Percentiles rank a stretch among this genome's conserved stretches.
Evolutionary conservation across 2,888 invertebrate genomes (phyloP).

Genomic region (Alsophila aescularia): DNA sequence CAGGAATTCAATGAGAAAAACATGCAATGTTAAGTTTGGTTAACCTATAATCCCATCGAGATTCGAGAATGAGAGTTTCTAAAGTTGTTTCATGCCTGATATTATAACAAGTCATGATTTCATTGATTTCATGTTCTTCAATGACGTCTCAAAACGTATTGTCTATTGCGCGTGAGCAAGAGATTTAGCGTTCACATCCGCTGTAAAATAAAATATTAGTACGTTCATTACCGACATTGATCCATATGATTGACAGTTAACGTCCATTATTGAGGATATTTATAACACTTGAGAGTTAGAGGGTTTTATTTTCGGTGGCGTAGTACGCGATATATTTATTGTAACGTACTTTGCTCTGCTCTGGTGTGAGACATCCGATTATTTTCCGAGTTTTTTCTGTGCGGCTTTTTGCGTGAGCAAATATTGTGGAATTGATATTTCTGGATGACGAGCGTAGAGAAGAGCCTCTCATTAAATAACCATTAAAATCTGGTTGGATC

Average conservation of each 20-base stretch:
- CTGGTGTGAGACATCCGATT: no score
- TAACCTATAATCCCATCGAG: slow-evolving; percentile 2
- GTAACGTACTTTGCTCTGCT: no score
- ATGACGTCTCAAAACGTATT: slow-evolving; percentile 15
- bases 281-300: slow-evolving; percentile 16
- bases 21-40: background rate
- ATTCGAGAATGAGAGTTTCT: background rate
- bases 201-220: slow-evolving; percentile 23
- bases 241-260: slow-evolving; percentile 26
- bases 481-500: no score
- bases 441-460: no score
- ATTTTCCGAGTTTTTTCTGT: no score
- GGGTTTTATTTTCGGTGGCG: slow-evolving; percentile 11
- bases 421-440: no score
- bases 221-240: slow-evolving; percentile 26
- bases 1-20: no score
- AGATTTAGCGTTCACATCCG: slow-evolving; percentile 25
- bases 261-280: slow-evolving; percentile 21
- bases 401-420: no score
- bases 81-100: background rate
- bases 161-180: slow-evolving; percentile 21
- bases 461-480: no score
- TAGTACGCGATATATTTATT: background rate
- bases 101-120: background rate
- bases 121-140: background rate